A percentile compares a stretch with the other conserved stretches of the same genome.
Evolutionary conservation across 35 echinoderm and acorn worm species (phyloP).

Genomic region (Anneissia japonica): DNA sequence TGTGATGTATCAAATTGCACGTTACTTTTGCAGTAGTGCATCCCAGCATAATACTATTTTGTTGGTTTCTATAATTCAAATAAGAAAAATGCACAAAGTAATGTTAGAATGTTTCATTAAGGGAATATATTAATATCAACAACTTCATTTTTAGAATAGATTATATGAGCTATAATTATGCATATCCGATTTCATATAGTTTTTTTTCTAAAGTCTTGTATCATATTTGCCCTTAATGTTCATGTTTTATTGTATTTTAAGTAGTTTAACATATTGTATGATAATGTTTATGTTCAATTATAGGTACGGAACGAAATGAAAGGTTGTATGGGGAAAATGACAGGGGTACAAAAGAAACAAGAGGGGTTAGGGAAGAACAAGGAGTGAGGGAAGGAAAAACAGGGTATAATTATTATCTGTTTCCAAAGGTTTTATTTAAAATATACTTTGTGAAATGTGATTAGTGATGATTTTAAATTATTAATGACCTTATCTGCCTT

Average conservation of each 20-base stretch:
- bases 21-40: no score
- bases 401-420: no score
- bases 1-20: no score
- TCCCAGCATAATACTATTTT: no score
- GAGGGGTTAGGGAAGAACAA: not conserved
- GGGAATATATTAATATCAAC: not conserved
- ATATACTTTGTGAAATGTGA: no score
- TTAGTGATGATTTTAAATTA: no score
- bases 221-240: not conserved
- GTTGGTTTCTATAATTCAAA: no score
- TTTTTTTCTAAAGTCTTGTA: not conserved
- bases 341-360: not conserved
- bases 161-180: not conserved
- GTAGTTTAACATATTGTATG: not conserved
- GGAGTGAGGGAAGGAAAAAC: not conserved
- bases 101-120: no score
- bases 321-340: not conserved
- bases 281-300: not conserved
- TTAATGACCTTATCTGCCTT: no score
- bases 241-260: not conserved
- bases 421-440: no score
- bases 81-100: no score
- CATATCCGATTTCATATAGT: not conserved
- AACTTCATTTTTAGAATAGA: not conserved
- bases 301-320: not conserved